Base-by-base conservation (phyloP, 2,888 invertebrate genomes). In the Lobophora halterata region DNA sequence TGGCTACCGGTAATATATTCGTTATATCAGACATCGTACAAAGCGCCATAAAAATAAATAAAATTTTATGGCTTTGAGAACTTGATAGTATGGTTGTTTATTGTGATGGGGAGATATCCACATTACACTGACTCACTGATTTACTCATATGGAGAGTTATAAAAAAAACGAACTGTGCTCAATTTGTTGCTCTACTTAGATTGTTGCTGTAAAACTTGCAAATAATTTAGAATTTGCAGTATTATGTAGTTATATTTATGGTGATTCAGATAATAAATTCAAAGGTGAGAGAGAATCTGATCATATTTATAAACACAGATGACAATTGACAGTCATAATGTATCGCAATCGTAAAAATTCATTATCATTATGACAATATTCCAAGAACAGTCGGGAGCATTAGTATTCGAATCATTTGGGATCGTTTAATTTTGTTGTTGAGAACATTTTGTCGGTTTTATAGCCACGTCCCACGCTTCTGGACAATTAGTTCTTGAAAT, bases 1-100 rank as follows among this genome's bases (percentile, higher is more conserved):
- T 65, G 49, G 83, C 86, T 86, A 85, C 86, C 65, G 83, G 81
- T 82, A 82, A 86, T 87, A 83, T 83, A 83, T 87, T 85, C 77
- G 80, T 85, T 83, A 79, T 76, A 77, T 74, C 78, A 73, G 83
- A 82, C 85, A 77, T 71, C 73, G 72, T 74, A 86, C 82, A 81
- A 81, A 82, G 78, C 74, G 71, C 72, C 75, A 75, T 71, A 71
- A 59, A 67, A 74, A 81, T 76, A 76, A 79, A 81, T 77, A 79
- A 79, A 82, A 75, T 68, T 77, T 78, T 79, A 82, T 73, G 63
- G 68, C 62, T 56, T 52, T 54, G 50, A 56, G 52, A 57, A 61
- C 58, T 49, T 48, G 76, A 79, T 78, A 66, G 65, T 60, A 71
- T 71, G 68, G 58, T 68, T 67, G 46, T 49, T 44, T 48, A 46